Conservation (phyloP, 2,888 invertebrate species). For the Cheilosia vulpina region DNA sequence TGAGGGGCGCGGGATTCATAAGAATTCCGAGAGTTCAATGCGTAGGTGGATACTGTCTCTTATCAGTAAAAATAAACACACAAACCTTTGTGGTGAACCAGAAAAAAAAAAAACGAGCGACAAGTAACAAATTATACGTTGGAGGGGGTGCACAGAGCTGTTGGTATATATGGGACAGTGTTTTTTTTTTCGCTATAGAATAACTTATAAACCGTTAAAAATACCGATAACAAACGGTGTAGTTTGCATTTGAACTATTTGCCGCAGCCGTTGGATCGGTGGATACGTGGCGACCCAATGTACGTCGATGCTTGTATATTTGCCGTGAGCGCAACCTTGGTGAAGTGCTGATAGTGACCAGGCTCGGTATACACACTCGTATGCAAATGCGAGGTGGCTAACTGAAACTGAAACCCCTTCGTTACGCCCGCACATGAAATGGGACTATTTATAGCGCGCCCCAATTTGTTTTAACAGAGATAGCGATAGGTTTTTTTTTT, state of each 20-base stretch:
- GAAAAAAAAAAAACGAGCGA: slow-evolving; percentile 42
- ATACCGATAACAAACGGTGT: slow-evolving; percentile 59
- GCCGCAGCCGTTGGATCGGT: slow-evolving; percentile 18
- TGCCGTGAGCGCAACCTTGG: slow-evolving; percentile 67
- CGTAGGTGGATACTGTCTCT: slow-evolving; percentile 68
- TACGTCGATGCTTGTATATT: slow-evolving; percentile 46
- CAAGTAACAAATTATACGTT: slow-evolving; percentile 60
- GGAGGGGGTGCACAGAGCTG: slow-evolving; percentile 40
- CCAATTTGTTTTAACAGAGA: slow-evolving; percentile 44
- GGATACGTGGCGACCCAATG: slow-evolving; percentile 51
- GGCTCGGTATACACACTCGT: slow-evolving; percentile 30
- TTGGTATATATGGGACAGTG: slow-evolving; percentile 58
- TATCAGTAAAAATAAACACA: slow-evolving; percentile 66
- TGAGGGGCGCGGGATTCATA: slow-evolving; percentile 34
- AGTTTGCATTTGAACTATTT: slow-evolving; percentile 48
- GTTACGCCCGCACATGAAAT: slow-evolving; percentile 48
- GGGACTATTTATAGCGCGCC: slow-evolving; percentile 44
- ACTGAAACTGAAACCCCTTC: slow-evolving; percentile 36
- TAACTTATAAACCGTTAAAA: slow-evolving; percentile 72
- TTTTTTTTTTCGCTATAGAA: slow-evolving; percentile 45
- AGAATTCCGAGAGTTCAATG: slow-evolving; percentile 64
- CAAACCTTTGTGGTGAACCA: slow-evolving; percentile 50
- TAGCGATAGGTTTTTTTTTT: slow-evolving; percentile 23
- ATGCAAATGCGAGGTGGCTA: slow-evolving; percentile 62
- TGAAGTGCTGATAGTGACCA: slow-evolving; percentile 68